Evolutionary conservation across 2,888 invertebrate genomes (phyloP).

Genomic region (Drosophila aldrichi): DNA sequence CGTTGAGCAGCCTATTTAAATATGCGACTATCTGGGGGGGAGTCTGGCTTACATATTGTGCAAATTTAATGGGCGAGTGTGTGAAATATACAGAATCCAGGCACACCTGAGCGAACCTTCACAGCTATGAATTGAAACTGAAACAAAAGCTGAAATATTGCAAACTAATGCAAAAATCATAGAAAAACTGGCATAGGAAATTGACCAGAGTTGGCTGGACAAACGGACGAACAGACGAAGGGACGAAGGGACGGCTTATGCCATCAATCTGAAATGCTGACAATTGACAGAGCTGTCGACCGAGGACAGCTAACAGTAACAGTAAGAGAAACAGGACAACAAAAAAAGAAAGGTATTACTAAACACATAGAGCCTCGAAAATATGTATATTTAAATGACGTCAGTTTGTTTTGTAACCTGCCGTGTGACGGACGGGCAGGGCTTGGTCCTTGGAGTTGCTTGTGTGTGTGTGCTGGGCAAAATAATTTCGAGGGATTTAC

Average conservation of each 20-base stretch:
- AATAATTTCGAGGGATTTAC: constrained; percentile 82
- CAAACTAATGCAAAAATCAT: constrained; percentile 18
- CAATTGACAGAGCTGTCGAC: constrained; percentile 68
- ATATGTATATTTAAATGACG: constrained; percentile 65
- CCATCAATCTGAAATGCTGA: constrained; percentile 70
- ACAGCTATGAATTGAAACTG: constrained; percentile 49
- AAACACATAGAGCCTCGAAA: constrained; percentile 29
- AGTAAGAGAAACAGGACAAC: constrained; percentile 14
- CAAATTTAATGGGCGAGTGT: constrained; percentile 56
- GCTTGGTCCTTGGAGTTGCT: constrained; percentile 2
- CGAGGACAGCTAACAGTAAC: constrained; percentile 9
- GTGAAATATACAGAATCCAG: constrained; percentile 19
- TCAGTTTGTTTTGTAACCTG: constrained; percentile 50
- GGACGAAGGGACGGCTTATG: constrained; percentile 2
- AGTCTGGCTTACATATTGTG: constrained; percentile 18
- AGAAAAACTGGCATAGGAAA: constrained; percentile 11
- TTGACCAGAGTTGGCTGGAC: constrained; percentile 26
- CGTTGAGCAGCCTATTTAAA: neutral
- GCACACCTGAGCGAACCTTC: constrained; percentile 12
- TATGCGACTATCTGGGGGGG: constrained; percentile 15
- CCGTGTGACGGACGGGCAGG: neutral
- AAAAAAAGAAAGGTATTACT: constrained; percentile 11
- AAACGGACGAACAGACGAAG: neutral
- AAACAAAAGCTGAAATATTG: constrained; percentile 42
- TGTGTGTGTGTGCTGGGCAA: constrained; percentile 38